These are phyloP conservation scores for Salticus scenicus DNA, from an alignment of 2,888 invertebrate genomes.

Conservation along the genomic window DNA sequence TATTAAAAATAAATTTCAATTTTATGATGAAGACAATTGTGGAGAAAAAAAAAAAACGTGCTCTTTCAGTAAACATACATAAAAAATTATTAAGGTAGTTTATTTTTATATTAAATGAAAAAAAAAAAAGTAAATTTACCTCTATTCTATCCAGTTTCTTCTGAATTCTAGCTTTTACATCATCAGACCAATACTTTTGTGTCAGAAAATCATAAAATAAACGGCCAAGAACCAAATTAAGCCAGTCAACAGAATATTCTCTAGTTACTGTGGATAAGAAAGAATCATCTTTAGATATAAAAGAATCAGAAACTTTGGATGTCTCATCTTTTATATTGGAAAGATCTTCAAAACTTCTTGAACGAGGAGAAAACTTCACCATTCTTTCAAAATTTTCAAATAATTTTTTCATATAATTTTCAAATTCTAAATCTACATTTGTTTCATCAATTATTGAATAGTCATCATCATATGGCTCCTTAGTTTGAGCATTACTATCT, in stretches of 20 bases:
- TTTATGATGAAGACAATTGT: no score
- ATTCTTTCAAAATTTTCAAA: constrained; percentile 40
- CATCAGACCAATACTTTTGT: constrained; percentile 82
- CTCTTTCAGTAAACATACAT: no score
- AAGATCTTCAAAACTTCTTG: constrained; percentile 8
- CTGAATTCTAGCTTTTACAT: constrained; percentile 87
- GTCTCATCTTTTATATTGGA: background rate
- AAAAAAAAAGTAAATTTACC: no score
- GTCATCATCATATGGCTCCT: constrained; percentile 14
- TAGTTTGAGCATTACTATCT: constrained; percentile 20
- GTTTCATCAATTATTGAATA: background rate
- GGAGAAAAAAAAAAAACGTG: no score
- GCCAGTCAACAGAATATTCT: constrained; percentile 78
- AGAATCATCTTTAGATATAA: constrained; percentile 15
- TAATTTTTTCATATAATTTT: constrained; percentile 22
- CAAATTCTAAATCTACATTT: constrained; percentile 16
- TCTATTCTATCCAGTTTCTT: constrained; percentile 89
- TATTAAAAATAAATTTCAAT: no score
- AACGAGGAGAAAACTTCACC: background rate
- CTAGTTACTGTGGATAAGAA: background rate
- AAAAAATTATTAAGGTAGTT: no score
- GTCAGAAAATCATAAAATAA: constrained; percentile 88
- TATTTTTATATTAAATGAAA: no score
- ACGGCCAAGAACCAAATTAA: constrained; percentile 87
- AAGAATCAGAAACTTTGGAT: background rate